Evolutionary conservation across 2,888 invertebrate genomes (phyloP), one percentile per base, ranked within the genome.

Genomic region (Deilephila porcellus): DNA sequence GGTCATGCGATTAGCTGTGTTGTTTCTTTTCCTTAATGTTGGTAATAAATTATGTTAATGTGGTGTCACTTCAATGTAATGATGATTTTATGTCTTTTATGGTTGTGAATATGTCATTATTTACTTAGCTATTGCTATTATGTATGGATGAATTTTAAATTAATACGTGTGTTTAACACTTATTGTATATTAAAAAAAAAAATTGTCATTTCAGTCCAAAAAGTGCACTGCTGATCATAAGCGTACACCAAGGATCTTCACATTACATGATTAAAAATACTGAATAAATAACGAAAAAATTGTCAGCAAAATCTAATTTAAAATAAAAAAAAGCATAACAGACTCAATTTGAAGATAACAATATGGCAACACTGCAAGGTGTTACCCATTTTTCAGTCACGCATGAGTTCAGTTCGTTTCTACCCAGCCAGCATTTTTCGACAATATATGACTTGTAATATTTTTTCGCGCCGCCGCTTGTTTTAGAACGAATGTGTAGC

Each of bases 311-410:
- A 52, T 32, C 25, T 60, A 1, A 56, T 56, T 56, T 20, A 6
- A 56, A 72, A 80, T 76, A 81, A 82, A 84, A 79, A 72, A 76
- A 78, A 74, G 72, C 77, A 75, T 77, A 80, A 81, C 76, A 82
- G 83, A 82, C 86, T 82, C 84, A 83, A 83, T 82, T 83, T 80
- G 78, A 82, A 85, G 86, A 88, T 86, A 87, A 85, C 83, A n/a
- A n/a, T n/a, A 78, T 78, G 85, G 86, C 86, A 90, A 85, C 84
- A 83, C 82, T 85, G 86, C 90, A 89, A 91, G 90, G 89, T 90
- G 90, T 85, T 86, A 82, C 86, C 86, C 88, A 92, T 92, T 91
- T 90, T 87, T 91, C 91, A 89, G 88, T 86, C 82, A 87, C 86
- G 88, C 85, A 79, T 86, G 85, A 88, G 85, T 86, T 87, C 85